Base-by-base conservation (phyloP, 2,113 vertebrate species). In the Chlorodrepanis virens region DNA sequence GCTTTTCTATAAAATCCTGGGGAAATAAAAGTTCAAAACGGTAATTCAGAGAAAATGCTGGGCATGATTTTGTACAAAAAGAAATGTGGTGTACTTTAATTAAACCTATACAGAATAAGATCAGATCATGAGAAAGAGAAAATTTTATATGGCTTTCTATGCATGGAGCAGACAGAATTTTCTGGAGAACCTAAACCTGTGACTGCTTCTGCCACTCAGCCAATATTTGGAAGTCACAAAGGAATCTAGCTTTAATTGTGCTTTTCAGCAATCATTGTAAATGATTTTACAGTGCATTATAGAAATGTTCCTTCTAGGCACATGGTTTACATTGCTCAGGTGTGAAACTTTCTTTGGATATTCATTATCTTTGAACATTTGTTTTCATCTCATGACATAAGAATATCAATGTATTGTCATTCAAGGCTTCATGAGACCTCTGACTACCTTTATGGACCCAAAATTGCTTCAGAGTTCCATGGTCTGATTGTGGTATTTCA, bases 371-470 rank as follows among this genome's bases (percentile, higher is more conserved):
- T 59, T 54, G 5, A 7, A n/a, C 71, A 44, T 6, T 68, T 1
- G 27, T 64, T 93, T 63, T 75, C 25, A 18, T 64, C 35, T 93
- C 40, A 47, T 39, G 12, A 12, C 45, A 19, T 8, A 82, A 15
- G 11, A 65, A 61, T 70, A 33, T 5, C 5, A 42, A 15, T 24
- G 3, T 33, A 49, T 54, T 57, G 6, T 37, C 68, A 74, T 44
- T 83, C 45, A 39, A 63, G 14, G 5, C 9, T 71, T 64, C 35
- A 47, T 6, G 8, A 67, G 13, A 87, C 9, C 19, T 60, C 3
- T 44, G 23, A 20, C 33, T 67, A 4, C 84, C 14, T 33, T 42
- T 49, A 17, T 0, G 0, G 18, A 49, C 37, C 3, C 10, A 56
- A 89, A 81, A 53, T 3, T 69, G 0, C 22, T 80, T 75, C 45